Conservation (phyloP, 1,140 invertebrate species). For the Neodiprion fabricii region DNA sequence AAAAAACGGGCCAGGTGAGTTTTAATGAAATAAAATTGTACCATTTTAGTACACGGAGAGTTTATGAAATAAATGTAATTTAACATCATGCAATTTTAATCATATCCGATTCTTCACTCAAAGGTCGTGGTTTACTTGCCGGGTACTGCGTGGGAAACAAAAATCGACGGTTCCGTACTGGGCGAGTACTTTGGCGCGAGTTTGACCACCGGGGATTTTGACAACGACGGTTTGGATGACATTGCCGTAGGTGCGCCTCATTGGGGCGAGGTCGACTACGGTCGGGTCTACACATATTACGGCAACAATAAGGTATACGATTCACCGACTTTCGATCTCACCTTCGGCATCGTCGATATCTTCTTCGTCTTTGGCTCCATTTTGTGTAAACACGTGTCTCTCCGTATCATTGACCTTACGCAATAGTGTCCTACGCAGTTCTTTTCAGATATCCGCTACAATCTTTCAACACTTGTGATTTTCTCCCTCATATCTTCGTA, state of each 20-base stretch:
- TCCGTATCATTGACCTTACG: neutral
- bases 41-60: neutral
- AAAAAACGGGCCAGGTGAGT: constrained; percentile 50
- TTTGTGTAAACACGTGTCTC: no score
- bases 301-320: constrained; percentile 39
- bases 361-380: no score
- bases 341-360: neutral
- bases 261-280: constrained; percentile 62
- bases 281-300: constrained; percentile 67
- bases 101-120: constrained; percentile 41
- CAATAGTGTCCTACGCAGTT: neutral
- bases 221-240: constrained; percentile 75
- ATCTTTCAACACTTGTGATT: no score
- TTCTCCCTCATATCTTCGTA: no score
- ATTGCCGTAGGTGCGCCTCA: constrained; percentile 80
- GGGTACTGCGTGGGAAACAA: constrained; percentile 32
- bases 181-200: constrained; percentile 81
- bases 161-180: constrained; percentile 64
- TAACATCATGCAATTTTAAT: constrained; percentile 29
- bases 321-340: constrained; percentile 38
- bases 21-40: neutral
- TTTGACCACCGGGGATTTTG: constrained; percentile 73
- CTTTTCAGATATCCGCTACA: neutral
- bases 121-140: constrained; percentile 27
- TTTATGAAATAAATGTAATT: neutral